Evolutionary conservation across 2,888 invertebrate genomes (phyloP), one percentile per base, ranked within the genome.

Genomic region (Podabrus alpinus): DNA sequence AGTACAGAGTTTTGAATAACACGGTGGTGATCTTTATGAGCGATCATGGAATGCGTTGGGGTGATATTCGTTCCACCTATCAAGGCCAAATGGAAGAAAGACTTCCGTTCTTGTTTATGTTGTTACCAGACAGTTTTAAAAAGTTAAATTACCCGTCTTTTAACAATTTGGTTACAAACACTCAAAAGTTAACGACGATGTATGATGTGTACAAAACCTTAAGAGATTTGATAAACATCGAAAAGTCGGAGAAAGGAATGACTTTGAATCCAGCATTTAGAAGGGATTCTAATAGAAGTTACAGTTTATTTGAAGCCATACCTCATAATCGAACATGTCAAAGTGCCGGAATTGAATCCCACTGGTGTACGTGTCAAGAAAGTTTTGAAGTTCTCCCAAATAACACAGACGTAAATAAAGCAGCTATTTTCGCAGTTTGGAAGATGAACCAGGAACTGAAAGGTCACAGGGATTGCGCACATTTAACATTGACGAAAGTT

Each of bases 31-130:
- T 96, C 69, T 84, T 90, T 64, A 89, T 97, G 88, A 97, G 97
- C 85, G 97, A 97, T 84, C 97, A 97, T 83, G 97, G 97, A 0
- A 92, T 96, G 74, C 89, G 97, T 76, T 97, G 94, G 93, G 97
- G 97, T 2, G 90, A 90, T 9, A 95, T 96, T 80, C 90, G 96
- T 11, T 89, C 90, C 79, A 97, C 97, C 0, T 95, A 94, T 86
- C 95, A 96, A 87, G 95, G 95, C 1, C 90, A 93, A 84, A 89
- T 97, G 84, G 97, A 97, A 86, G 97, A 96, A 85, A 91, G 97
- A 64, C 89, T 97, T 73, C 97, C 98, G 0, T 92, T 96, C 78
- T 88, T 96, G 45, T 92, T 93, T 80, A 86, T 95, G 1, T 86
- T 92, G 4, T 86, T 96, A 75, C 97, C 97, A 0, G 85, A 89